A percentile compares a stretch with the other conserved stretches of the same genome.
These are phyloP conservation scores for Hippocampus guttulatus DNA, from an alignment of 2,113 vertebrate species.

Conservation along the genomic window DNA sequence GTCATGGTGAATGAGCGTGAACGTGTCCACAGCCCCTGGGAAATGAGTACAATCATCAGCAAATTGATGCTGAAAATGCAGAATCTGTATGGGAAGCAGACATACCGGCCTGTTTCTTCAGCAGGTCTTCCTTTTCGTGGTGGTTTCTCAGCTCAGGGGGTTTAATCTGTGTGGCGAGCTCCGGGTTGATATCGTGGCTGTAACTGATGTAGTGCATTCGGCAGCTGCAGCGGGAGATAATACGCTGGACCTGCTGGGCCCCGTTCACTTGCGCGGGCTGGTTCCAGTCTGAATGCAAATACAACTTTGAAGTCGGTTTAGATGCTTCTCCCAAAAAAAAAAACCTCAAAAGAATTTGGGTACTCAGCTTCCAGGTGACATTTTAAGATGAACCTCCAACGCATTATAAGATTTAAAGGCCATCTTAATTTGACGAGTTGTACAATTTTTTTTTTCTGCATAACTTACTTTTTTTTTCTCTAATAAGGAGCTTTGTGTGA, in stretches of 20 bases:
- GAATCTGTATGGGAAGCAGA: background rate
- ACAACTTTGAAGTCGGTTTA: background rate
- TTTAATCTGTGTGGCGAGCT: slow-evolving; percentile 94
- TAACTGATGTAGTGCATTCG: slow-evolving; percentile 99
- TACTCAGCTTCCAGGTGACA: background rate
- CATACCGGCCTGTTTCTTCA: slow-evolving; percentile 95
- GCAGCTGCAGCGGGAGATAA: slow-evolving; percentile 96
- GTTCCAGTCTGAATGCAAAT: slow-evolving; percentile 82
- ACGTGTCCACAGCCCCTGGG: slow-evolving; percentile 92
- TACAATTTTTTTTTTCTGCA: background rate
- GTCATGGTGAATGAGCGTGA: slow-evolving; percentile 96
- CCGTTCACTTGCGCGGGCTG: slow-evolving; percentile 90
- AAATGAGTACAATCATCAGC: background rate
- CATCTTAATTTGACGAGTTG: background rate
- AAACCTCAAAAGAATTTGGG: no score
- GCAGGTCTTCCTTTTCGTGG: slow-evolving; percentile 92
- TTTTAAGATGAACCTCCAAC: background rate
- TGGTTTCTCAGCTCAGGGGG: slow-evolving; percentile 82
- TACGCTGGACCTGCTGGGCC: slow-evolving; percentile 91
- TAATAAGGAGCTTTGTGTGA: background rate
- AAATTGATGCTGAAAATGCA: background rate
- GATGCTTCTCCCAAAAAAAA: background rate
- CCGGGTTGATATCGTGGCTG: slow-evolving; percentile 94
- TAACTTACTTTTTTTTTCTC: background rate
- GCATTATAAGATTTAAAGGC: background rate